These are phyloP conservation scores for Ridgeia piscesae DNA, from an alignment of 1,140 invertebrate genomes.

Conservation along the genomic window DNA sequence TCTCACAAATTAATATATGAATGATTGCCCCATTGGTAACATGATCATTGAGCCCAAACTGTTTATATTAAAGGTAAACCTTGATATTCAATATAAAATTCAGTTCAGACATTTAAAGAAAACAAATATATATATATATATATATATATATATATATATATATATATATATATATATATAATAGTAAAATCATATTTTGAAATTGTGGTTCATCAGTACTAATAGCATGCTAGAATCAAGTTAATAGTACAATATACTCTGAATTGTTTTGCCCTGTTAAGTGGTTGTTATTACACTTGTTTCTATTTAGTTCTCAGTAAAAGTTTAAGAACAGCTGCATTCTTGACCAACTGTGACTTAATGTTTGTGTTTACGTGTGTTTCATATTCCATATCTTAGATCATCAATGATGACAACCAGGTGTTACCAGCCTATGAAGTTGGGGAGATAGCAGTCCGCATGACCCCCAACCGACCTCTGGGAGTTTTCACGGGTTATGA, in stretches of 20 bases:
- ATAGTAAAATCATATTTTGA: too few relatives aligned
- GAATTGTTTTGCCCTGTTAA: too few relatives aligned
- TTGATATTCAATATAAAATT: background rate
- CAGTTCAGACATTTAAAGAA: background rate
- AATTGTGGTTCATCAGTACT: too few relatives aligned
- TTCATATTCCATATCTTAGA: slow-evolving; percentile 35
- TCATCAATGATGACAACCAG: slow-evolving; percentile 56
- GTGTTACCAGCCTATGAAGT: slow-evolving; percentile 47
- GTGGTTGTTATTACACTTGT: too few relatives aligned
- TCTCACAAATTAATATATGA: background rate
- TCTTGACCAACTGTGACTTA: too few relatives aligned
- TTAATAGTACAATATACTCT: too few relatives aligned
- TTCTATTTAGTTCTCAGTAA: too few relatives aligned
- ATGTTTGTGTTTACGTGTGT: background rate
- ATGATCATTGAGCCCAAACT: background rate
- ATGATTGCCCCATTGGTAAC: background rate
- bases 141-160: too few relatives aligned
- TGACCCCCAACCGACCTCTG: slow-evolving; percentile 17
- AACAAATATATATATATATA: too few relatives aligned
- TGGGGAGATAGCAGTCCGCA: slow-evolving; percentile 56
- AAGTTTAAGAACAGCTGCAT: too few relatives aligned
- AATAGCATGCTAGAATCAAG: too few relatives aligned
- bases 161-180: too few relatives aligned
- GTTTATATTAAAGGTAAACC: slow-evolving; percentile 2
- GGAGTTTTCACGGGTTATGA: slow-evolving; percentile 8